phyloP scores from a whole-genome alignment of 2,797 vertebrate species.

The Antrozous pallidus region DNA sequence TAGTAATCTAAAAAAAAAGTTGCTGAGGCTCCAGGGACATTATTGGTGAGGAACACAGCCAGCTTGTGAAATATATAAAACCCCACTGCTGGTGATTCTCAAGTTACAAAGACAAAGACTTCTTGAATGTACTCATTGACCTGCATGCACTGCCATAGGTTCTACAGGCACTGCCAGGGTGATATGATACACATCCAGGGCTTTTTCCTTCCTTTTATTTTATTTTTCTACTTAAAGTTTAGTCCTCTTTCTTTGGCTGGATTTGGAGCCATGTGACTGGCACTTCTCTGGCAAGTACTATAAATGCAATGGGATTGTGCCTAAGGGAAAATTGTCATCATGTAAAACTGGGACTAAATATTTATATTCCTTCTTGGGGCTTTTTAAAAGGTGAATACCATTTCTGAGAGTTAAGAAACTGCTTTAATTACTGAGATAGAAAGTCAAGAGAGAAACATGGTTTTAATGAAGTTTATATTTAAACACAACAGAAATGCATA shows the following conservation, averaged over 20 bases:
- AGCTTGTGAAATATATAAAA: slow-evolving; percentile 31
- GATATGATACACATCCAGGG: slow-evolving; percentile 4
- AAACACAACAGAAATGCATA: slow-evolving; percentile 19
- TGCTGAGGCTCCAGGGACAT: neutral
- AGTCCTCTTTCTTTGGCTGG: slow-evolving; percentile 31
- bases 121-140: neutral
- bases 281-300: slow-evolving; percentile 47
- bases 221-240: slow-evolving; percentile 47
- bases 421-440: slow-evolving; percentile 44
- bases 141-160: neutral
- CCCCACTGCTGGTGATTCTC: slow-evolving; percentile 6
- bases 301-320: neutral
- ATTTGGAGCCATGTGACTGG: slow-evolving; percentile 25
- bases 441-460: neutral
- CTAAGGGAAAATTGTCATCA: slow-evolving; percentile 7
- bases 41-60: slow-evolving; percentile 12
- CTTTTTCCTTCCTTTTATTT: slow-evolving; percentile 9
- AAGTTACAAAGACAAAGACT: slow-evolving; percentile 23
- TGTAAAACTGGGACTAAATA: slow-evolving; percentile 54
- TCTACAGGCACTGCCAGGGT: neutral
- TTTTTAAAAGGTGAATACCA: slow-evolving; percentile 44
- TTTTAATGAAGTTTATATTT: slow-evolving; percentile 55
- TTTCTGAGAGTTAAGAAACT: slow-evolving; percentile 47
- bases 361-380: neutral
- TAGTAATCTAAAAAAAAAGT: neutral